Percentiles rank a stretch among this genome's conserved stretches.
Conservation (phyloP, 37 sponge, comb jelly and placozoan genomes). For the Bolinopsis microptera region DNA sequence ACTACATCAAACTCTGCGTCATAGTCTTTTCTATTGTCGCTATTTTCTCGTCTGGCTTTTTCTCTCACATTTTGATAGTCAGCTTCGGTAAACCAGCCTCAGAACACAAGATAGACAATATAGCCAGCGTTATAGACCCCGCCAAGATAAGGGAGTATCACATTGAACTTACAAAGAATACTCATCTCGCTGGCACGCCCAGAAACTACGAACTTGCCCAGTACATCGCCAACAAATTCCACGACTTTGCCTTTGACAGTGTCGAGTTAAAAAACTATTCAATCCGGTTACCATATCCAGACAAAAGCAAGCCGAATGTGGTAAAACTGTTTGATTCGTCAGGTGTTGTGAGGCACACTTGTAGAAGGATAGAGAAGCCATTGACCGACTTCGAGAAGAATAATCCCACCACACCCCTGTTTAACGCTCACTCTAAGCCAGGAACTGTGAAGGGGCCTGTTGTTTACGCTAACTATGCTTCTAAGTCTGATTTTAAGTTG, state of each 20-base stretch:
- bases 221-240: constrained; percentile 8
- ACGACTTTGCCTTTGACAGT: constrained; percentile 10
- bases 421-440: neutral
- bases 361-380: neutral
- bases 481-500: neutral
- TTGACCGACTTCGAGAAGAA: constrained; percentile 33
- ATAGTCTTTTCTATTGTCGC: neutral
- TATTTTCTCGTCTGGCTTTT: neutral
- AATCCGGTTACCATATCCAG: constrained; percentile 23
- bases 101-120: neutral
- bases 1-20: neutral
- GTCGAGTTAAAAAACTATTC: constrained; percentile 64
- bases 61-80: neutral
- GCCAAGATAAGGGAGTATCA: neutral
- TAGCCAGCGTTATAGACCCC: neutral
- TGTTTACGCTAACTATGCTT: constrained; percentile 31
- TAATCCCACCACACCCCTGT: neutral
- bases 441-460: constrained; percentile 16
- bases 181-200: neutral
- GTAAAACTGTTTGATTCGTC: constrained; percentile 34
- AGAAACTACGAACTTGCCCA: constrained; percentile 31
- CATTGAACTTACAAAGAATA: neutral
- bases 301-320: neutral
- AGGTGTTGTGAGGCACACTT: neutral
- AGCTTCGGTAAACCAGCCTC: neutral